Evolutionary conservation across 2,113 vertebrate species (phyloP).

Genomic region (Morone saxatilis): DNA sequence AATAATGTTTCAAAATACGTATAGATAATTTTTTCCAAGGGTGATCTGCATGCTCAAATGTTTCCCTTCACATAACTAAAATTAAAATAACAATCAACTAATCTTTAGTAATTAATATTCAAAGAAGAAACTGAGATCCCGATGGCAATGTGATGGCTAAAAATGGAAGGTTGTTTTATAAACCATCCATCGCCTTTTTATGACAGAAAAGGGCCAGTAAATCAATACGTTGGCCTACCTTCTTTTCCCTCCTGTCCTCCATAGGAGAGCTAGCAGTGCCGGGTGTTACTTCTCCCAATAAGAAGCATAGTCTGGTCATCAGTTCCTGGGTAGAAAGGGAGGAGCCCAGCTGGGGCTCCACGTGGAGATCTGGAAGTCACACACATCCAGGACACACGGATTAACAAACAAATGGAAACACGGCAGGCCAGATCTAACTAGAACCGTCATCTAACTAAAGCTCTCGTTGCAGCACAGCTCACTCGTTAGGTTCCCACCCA

Average conservation of each 20-base stretch:
- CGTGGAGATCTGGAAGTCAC: conserved; percentile 88
- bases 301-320: conserved; percentile 98
- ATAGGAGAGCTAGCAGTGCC: conserved; percentile 89
- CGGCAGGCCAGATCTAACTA: conserved; percentile 5
- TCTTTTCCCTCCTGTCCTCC: conserved; percentile 93
- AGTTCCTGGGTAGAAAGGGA: conserved; percentile 96
- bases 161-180: conserved; percentile 19
- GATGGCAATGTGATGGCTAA: neutral
- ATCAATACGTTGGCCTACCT: conserved; percentile 84
- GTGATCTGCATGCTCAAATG: conserved; percentile 3
- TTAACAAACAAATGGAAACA: conserved; percentile 34
- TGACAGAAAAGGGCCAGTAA: conserved; percentile 38
- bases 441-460: conserved; percentile 10
- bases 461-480: conserved; percentile 35
- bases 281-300: conserved; percentile 96
- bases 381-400: conserved; percentile 55
- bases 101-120: neutral
- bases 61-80: neutral
- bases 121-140: conserved; percentile 1
- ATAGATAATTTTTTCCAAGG: conserved; percentile 12
- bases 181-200: conserved; percentile 30
- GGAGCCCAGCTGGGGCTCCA: conserved; percentile 90
- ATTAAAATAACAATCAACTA: neutral
- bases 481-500: conserved; percentile 35
- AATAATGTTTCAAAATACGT: conserved; percentile 27